phyloP scores from a whole-genome alignment of 2,113 vertebrate species.

The Ophiodon elongatus region DNA sequence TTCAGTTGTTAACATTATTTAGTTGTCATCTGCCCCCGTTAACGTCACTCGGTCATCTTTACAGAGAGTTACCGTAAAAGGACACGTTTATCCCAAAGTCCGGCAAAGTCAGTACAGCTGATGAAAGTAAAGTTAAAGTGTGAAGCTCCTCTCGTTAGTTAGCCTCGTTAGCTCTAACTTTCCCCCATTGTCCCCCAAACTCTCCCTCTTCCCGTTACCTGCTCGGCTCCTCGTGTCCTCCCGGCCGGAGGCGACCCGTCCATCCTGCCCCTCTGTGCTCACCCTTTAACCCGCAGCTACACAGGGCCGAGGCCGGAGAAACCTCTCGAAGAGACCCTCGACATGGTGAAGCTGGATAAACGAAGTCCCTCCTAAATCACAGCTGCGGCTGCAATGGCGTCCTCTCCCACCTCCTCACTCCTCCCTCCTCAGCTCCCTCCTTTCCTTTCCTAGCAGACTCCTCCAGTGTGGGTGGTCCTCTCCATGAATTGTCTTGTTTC shows the following conservation, averaged over 20 bases:
- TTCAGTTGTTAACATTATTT: not conserved
- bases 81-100: too few relatives aligned
- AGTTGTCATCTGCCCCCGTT: not conserved
- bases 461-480: slow-evolving; percentile 77
- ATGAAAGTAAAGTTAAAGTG: not conserved
- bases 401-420: slow-evolving; percentile 41
- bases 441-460: slow-evolving; percentile 48
- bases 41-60: not conserved
- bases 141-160: slow-evolving; percentile 39
- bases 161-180: slow-evolving; percentile 74
- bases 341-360: slow-evolving; percentile 20
- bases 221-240: slow-evolving; percentile 49
- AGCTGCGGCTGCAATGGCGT: slow-evolving; percentile 80
- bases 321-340: not conserved
- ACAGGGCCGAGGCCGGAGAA: not conserved
- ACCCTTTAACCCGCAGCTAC: not conserved
- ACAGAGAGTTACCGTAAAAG: not conserved
- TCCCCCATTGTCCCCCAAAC: slow-evolving; percentile 67
- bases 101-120: too few relatives aligned
- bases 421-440: slow-evolving; percentile 51
- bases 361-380: slow-evolving; percentile 38
- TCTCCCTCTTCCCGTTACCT: slow-evolving; percentile 54
- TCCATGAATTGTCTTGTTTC: slow-evolving; percentile 4
- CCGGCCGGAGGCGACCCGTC: not conserved
- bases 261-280: slow-evolving; percentile 33